These are phyloP conservation scores for Lydus trimaculatus DNA, from an alignment of 2,888 invertebrate species.

Conservation along the genomic window DNA sequence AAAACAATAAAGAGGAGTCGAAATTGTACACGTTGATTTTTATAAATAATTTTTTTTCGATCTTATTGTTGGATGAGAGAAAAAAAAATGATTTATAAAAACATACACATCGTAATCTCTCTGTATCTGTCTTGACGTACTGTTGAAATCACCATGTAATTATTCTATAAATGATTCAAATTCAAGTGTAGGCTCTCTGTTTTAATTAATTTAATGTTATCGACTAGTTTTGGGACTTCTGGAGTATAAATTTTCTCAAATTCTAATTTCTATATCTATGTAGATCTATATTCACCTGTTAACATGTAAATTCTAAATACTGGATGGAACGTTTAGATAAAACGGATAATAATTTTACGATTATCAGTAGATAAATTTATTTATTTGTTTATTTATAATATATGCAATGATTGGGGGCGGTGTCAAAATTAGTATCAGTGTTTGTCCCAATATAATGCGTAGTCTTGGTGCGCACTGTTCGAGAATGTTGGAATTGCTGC, in stretches of 20 bases:
- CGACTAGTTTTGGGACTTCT: neutral
- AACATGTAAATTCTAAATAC: neutral
- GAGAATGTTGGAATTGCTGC: slow-evolving; percentile 51
- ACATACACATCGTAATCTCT: neutral
- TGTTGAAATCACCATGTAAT: slow-evolving; percentile 26
- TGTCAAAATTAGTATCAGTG: slow-evolving; percentile 10
- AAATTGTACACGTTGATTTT: neutral
- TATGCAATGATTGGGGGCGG: neutral
- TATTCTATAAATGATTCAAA: neutral
- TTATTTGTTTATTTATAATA: slow-evolving; percentile 1
- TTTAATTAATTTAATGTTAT: neutral
- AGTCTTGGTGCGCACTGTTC: slow-evolving; percentile 40
- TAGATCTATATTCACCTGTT: neutral
- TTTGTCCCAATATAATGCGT: slow-evolving; percentile 6
- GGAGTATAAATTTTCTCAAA: too few relatives aligned
- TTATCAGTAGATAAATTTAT: neutral
- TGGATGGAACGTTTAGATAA: neutral
- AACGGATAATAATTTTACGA: neutral
- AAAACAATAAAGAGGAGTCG: slow-evolving; percentile 1
- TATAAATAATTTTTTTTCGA: slow-evolving; percentile 4
- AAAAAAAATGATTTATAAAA: too few relatives aligned
- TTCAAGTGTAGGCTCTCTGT: neutral
- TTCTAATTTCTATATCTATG: too few relatives aligned
- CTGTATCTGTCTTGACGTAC: slow-evolving; percentile 35
- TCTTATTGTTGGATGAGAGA: too few relatives aligned